A percentile compares a stretch with the other conserved stretches of the same genome.
phyloP scores from a whole-genome alignment of 2,113 vertebrate species.

The Bothrops jararaca region DNA sequence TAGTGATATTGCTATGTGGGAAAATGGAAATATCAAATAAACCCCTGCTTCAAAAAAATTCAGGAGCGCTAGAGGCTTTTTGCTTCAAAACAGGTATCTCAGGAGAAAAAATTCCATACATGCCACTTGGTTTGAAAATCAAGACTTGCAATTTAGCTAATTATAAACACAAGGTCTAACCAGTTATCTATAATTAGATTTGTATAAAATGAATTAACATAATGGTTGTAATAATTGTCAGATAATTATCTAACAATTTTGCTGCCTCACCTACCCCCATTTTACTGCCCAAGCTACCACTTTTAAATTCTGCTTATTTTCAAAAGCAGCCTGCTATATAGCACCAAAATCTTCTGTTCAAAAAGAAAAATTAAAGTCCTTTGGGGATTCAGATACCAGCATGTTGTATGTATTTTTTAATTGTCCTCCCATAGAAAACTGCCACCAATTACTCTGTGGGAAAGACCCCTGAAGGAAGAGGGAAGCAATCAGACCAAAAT shows the following conservation, averaged over 20 bases:
- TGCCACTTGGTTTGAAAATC: conserved; percentile 46
- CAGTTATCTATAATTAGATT: conserved; percentile 65
- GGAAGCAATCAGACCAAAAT: not conserved
- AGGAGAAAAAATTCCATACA: conserved; percentile 43
- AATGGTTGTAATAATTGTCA: not conserved
- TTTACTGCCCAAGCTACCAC: not conserved
- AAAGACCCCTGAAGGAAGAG: not conserved
- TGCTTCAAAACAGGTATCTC: conserved; percentile 30
- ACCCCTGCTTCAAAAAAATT: not conserved
- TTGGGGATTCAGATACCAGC: not conserved
- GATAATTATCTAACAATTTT: not conserved
- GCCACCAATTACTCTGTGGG: not conserved
- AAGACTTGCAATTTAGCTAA: conserved; percentile 65
- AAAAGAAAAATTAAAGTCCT: not conserved
- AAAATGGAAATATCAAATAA: not conserved
- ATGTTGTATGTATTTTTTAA: not conserved
- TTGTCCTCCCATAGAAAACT: not conserved
- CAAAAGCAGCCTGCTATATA: not conserved
- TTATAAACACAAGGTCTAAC: conserved; percentile 65
- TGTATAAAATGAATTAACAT: conserved; percentile 32
- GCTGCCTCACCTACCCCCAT: not conserved
- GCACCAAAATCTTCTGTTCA: not conserved
- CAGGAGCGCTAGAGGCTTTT: not conserved
- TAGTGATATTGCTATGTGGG: not conserved
- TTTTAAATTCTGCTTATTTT: not conserved